Base-by-base conservation (phyloP, 2,113 vertebrate genomes). In the Cyprinodon variegatus region DNA sequence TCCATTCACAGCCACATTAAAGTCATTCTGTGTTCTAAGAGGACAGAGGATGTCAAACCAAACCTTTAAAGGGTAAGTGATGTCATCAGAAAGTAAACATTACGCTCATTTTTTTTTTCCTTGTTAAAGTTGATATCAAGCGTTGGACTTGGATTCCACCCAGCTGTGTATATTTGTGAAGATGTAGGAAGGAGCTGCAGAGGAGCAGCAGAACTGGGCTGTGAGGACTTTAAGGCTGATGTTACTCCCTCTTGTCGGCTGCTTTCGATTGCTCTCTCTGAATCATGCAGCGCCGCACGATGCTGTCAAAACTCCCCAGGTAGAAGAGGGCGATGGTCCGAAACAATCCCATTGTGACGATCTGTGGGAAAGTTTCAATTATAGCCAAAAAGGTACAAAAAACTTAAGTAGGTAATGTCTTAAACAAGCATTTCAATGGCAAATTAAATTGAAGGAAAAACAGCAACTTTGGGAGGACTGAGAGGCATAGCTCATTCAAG, bases 301-400 rank as follows among this genome's bases (percentile, higher is more conserved):
- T 98, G 92, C 96, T 97, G 94, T 99, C 98, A 69, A 99, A 99
- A 77, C 98, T 98, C 88, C 97, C 96, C 83, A 97, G 93, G 93
- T 98, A 98, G 93, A 98, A 97, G 20, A 99, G 93, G 63, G 97
- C 96, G 39, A 98, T 90, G 69, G 95, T 96, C 79, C 98, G 96
- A 93, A 99, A 99, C 69, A 99, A 89, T 74, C 98, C 97, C 96
- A 99, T 98, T 88, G 96, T 98, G 78, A 98, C 95, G 39, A 99
- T 95, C 98, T 99, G 91, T 3, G 85, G 74, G 76, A 68, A 22
- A 29, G 89, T 45, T 62, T 0, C 60, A 40, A 62, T 6, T 4
- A 36, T 62, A 38, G 57, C 46, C 3, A 22, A 37, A 68, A 17
- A 29, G 29, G 4, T 2, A 36, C 4, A 11, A 48, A 3, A 45